Evolutionary conservation across 2,113 vertebrate genomes (phyloP).

Genomic region (Loxodonta africana): DNA sequence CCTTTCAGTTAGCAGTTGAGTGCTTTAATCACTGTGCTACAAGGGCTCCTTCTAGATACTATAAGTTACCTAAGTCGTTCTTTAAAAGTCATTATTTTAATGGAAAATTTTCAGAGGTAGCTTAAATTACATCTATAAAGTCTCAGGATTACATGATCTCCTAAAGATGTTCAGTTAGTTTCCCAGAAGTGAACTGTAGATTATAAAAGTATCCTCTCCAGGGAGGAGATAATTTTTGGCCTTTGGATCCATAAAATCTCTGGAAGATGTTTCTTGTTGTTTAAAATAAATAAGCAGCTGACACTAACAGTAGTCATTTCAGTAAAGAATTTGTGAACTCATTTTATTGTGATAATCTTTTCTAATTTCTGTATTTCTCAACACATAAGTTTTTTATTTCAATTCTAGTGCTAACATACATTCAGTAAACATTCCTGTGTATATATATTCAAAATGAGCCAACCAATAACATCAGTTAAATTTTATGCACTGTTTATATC

Average conservation of each 20-base stretch:
- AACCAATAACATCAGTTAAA: not conserved
- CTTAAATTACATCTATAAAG: not conserved
- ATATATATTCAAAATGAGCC: not conserved
- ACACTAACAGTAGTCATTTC: slow-evolving; percentile 1
- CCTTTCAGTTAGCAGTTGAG: too few relatives aligned
- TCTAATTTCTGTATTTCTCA: not conserved
- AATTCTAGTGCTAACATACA: not conserved
- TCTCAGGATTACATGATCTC: not conserved
- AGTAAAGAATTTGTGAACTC: not conserved
- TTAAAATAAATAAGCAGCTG: not conserved
- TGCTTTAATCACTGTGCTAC: too few relatives aligned
- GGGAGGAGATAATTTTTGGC: not conserved
- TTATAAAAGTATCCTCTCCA: not conserved
- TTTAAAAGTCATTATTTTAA: not conserved
- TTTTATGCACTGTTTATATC: not conserved
- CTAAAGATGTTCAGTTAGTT: not conserved
- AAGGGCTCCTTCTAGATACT: not conserved
- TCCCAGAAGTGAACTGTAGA: not conserved
- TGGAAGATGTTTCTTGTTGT: not conserved
- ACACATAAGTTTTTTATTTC: not conserved
- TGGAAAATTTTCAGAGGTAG: not conserved
- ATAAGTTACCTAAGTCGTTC: not conserved
- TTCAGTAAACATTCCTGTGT: not conserved
- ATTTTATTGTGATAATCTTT: slow-evolving; percentile 35
- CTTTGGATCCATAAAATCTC: not conserved